Evolutionary conservation across 1,140 invertebrate species (phyloP), one percentile per base, ranked within the genome.

Genomic region (Lasioglossum baleicum): DNA sequence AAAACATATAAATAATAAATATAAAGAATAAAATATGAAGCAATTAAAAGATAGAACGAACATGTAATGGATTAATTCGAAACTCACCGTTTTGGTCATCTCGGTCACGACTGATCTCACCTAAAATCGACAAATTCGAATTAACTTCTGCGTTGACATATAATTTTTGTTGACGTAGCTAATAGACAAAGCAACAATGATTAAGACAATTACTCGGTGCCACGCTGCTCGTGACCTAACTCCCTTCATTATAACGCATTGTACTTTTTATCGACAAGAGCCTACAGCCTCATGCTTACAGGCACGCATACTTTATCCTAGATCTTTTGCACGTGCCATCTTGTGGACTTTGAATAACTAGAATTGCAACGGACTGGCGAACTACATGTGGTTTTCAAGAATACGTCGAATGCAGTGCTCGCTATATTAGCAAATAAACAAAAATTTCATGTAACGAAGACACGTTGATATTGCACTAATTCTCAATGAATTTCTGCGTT

Each of bases 21-120:
- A 44, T 10, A 8, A 7, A 10, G 42, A 44, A 20, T 7, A 20
- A 56, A 65, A n/a, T 42, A n/a, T n/a, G n/a, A n/a, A n/a, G n/a
- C n/a, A n/a, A n/a, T n/a, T n/a, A n/a, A n/a, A n/a, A n/a, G n/a
- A n/a, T n/a, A n/a, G n/a, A n/a, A n/a, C n/a, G n/a, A n/a, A n/a
- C n/a, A n/a, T n/a, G n/a, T n/a, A n/a, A n/a, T 65, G 42, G 40
- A 20, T 22, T 58, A 31, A 35, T 48, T 51, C 35, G 35, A 70
- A 44, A 77, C 93, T 94, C 92, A 95, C 94, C 92, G 88, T 93
- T 94, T 76, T 93, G 88, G 90, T 95, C 94, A 42, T 94, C 94
- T 90, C 94, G 93, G 85, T 93, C 92, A 60, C 94, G 93, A 90
- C 92, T 94, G 88, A 94, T 93, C 88, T 95, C 94, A 94, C 94